phyloP scores from a whole-genome alignment of 2,797 vertebrate species.

The Calcarius lapponicus region DNA sequence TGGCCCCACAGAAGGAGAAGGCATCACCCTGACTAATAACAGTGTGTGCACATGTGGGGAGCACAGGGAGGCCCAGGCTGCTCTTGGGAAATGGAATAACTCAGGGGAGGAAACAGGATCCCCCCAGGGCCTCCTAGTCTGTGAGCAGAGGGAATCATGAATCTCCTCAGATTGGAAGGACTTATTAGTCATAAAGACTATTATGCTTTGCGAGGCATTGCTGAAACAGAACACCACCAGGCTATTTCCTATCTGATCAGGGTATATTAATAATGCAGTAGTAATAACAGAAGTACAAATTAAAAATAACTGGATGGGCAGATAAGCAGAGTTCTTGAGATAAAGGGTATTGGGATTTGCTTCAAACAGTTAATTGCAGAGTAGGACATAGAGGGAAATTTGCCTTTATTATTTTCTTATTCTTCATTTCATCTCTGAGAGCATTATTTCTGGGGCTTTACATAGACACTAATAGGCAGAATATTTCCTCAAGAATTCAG shows the following conservation, averaged over 20 bases:
- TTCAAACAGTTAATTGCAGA: slow-evolving; percentile 47
- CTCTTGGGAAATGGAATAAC: neutral
- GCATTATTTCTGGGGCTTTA: slow-evolving; percentile 1
- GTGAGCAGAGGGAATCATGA: neutral
- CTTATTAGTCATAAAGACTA: neutral
- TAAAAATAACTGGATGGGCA: slow-evolving; percentile 49
- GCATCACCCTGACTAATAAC: neutral
- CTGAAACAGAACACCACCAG: slow-evolving; percentile 33
- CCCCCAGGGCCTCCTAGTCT: neutral
- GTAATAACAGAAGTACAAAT: slow-evolving; percentile 47
- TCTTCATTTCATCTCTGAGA: neutral
- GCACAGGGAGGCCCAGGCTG: neutral
- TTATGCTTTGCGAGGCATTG: neutral
- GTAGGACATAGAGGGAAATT: neutral
- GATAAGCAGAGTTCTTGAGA: slow-evolving; percentile 45
- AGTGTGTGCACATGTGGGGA: neutral
- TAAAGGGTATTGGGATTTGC: slow-evolving; percentile 35
- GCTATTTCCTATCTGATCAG: slow-evolving; percentile 51
- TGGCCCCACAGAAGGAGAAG: neutral
- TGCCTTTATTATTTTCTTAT: slow-evolving; percentile 32
- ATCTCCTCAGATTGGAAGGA: neutral
- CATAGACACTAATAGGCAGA: neutral
- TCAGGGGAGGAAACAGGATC: neutral
- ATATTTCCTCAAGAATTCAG: slow-evolving; percentile 17
- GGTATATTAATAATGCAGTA: slow-evolving; percentile 52